phyloP scores from a whole-genome alignment of 2,113 vertebrate genomes.

The Burhinus oedicnemus region DNA sequence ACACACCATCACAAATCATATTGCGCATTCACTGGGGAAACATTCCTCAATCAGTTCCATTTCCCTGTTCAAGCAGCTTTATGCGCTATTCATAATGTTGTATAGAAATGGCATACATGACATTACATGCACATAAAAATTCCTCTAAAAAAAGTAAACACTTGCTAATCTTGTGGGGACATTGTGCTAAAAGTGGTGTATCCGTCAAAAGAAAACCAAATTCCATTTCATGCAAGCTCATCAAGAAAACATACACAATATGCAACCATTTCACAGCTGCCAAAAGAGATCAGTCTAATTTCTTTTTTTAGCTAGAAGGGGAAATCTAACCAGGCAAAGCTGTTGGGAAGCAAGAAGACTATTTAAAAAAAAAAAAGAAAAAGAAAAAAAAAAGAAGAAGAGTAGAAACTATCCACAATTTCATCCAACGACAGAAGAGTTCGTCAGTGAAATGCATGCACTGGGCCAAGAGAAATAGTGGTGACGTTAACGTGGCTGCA shows the following conservation, averaged over 20 bases:
- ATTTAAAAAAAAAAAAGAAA: not conserved
- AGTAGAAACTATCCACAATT: not conserved
- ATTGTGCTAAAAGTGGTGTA: conserved; percentile 37
- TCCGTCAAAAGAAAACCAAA: conserved; percentile 49
- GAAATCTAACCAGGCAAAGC: conserved; percentile 42
- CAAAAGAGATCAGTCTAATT: conserved; percentile 56
- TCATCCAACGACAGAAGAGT: not conserved
- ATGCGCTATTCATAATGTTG: not conserved
- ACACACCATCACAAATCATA: not conserved
- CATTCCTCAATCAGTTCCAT: not conserved
- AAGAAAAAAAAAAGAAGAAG: not conserved
- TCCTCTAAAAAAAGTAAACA: not conserved
- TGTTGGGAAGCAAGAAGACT: conserved; percentile 25
- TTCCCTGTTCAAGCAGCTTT: not conserved
- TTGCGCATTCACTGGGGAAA: not conserved
- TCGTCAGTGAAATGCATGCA: not conserved
- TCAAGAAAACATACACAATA: conserved; percentile 43
- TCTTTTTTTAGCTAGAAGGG: conserved; percentile 55
- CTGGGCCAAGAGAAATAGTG: not conserved
- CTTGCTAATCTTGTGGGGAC: conserved; percentile 18
- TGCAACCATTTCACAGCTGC: conserved; percentile 62
- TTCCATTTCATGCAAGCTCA: conserved; percentile 50
- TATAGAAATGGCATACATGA: not conserved
- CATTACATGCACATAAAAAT: not conserved
- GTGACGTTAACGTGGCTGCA: not conserved